phyloP scores from a whole-genome alignment of 1,140 invertebrate species.

The Harpegnathos saltator region DNA sequence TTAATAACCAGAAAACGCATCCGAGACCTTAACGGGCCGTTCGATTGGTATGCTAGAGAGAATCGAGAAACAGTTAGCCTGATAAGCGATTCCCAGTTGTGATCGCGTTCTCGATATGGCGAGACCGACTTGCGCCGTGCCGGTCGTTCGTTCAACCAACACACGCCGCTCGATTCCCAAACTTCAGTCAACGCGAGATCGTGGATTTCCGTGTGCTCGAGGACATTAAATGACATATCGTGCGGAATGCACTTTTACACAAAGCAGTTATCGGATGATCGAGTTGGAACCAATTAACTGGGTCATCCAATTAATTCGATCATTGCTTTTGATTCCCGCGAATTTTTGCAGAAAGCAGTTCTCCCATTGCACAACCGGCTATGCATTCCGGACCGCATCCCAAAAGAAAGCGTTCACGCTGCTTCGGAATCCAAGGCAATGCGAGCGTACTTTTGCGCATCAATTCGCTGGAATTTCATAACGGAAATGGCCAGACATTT shows the following conservation, averaged over 20 bases:
- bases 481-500: too few relatives aligned
- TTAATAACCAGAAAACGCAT: constrained; percentile 79
- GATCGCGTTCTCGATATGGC: constrained; percentile 76
- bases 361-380: too few relatives aligned
- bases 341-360: too few relatives aligned
- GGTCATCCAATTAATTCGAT: too few relatives aligned
- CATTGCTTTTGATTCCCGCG: too few relatives aligned
- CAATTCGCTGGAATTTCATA: too few relatives aligned
- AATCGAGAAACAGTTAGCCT: constrained; percentile 75
- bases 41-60: constrained; percentile 79
- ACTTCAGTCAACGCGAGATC: background rate
- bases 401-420: too few relatives aligned
- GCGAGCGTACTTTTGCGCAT: too few relatives aligned
- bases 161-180: constrained; percentile 29
- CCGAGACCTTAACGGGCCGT: constrained; percentile 72
- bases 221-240: background rate
- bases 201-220: background rate
- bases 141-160: constrained; percentile 58
- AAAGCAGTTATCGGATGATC: background rate
- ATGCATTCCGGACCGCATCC: too few relatives aligned
- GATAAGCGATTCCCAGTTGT: constrained; percentile 76
- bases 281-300: background rate
- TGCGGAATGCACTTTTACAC: background rate
- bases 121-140: constrained; percentile 64
- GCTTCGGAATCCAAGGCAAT: too few relatives aligned